A percentile compares a stretch with the other conserved stretches of the same genome.
These are phyloP conservation scores for Caenorhabditis imperialis DNA, from an alignment of 2,888 invertebrate species.

Conservation along the genomic window DNA sequence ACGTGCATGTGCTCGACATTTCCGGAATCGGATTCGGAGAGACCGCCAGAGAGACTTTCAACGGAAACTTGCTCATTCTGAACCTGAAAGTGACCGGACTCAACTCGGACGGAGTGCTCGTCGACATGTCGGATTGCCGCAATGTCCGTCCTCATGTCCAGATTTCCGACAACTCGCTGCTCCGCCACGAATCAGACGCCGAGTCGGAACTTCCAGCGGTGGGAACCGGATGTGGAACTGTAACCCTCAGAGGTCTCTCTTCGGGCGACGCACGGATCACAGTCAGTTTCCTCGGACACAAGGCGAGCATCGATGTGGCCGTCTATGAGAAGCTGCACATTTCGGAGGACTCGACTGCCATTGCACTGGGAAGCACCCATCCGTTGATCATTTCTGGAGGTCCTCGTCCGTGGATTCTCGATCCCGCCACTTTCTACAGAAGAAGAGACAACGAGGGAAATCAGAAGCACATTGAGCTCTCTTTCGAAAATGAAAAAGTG, in stretches of 20 bases:
- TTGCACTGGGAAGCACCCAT: slow-evolving; percentile 59
- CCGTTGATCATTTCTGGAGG: slow-evolving; percentile 63
- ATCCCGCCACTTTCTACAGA: slow-evolving; percentile 60
- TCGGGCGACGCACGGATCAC: slow-evolving; percentile 63
- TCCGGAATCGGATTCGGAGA: slow-evolving; percentile 65
- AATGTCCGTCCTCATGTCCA: slow-evolving; percentile 52
- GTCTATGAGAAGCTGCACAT: slow-evolving; percentile 62
- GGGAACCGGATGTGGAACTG: slow-evolving; percentile 70
- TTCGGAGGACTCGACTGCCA: slow-evolving; percentile 50
- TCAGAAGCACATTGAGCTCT: slow-evolving; percentile 2
- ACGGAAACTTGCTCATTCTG: slow-evolving; percentile 60
- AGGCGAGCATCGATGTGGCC: slow-evolving; percentile 62
- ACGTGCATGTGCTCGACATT: slow-evolving; percentile 65
- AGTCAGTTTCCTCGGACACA: slow-evolving; percentile 38
- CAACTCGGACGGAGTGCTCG: slow-evolving; percentile 40
- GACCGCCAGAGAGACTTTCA: slow-evolving; percentile 68
- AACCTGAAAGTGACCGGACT: slow-evolving; percentile 65
- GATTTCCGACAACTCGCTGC: slow-evolving; percentile 52
- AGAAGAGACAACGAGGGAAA: slow-evolving; percentile 11
- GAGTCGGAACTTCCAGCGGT: slow-evolving; percentile 47
- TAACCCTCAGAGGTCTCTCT: slow-evolving; percentile 55
- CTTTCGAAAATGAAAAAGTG: slow-evolving; percentile 41
- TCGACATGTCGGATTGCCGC: slow-evolving; percentile 68
- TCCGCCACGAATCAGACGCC: slow-evolving; percentile 36
- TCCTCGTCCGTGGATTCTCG: slow-evolving; percentile 71